Conservation (phyloP, 2,797 vertebrate species). For the Eremophila alpestris region DNA sequence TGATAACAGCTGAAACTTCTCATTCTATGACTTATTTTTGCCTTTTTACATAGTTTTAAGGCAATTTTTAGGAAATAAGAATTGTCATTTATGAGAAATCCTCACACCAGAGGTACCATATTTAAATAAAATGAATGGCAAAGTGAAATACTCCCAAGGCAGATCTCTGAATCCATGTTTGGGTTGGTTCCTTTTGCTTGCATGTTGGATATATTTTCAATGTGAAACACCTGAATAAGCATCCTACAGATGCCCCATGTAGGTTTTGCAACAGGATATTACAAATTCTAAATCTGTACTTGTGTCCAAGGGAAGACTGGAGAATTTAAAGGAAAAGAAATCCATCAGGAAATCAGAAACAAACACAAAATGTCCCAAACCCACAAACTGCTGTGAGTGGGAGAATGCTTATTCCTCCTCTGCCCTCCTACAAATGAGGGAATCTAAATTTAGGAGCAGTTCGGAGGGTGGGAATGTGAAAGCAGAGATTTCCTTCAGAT, state of each 20-base stretch:
- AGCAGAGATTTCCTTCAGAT: not conserved
- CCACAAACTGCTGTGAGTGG: not conserved
- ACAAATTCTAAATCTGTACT: not conserved
- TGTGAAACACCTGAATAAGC: not conserved
- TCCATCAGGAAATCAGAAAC: not conserved
- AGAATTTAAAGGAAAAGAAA: not conserved
- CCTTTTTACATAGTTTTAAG: not conserved
- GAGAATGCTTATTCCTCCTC: not conserved
- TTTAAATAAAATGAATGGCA: not conserved
- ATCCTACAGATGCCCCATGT: not conserved
- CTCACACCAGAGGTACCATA: not conserved
- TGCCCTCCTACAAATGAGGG: not conserved
- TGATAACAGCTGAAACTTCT: not conserved
- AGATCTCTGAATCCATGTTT: not conserved
- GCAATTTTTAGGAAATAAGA: not conserved
- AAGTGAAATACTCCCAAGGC: not conserved
- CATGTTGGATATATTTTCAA: not conserved
- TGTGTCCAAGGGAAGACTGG: rapidly evolving
- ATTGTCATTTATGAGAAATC: not conserved
- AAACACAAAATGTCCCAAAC: not conserved
- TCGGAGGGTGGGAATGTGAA: not conserved
- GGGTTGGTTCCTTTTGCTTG: not conserved
- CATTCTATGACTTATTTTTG: not conserved
- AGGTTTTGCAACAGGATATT: not conserved
- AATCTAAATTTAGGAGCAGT: not conserved